These are phyloP conservation scores for Aeoliscus strigatus DNA, from an alignment of 2,797 vertebrate genomes.

Conservation along the genomic window DNA sequence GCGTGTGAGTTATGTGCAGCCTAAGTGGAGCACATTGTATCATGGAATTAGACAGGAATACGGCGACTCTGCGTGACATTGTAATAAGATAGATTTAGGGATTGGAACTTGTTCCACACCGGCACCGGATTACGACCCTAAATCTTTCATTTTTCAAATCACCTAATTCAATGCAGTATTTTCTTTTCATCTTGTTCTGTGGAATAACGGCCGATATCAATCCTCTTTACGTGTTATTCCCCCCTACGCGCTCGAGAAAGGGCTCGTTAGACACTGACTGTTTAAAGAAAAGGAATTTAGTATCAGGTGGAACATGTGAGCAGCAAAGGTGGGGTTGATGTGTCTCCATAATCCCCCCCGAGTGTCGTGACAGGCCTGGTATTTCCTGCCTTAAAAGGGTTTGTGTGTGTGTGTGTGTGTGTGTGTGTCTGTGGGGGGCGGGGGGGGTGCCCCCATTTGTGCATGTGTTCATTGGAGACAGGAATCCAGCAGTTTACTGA, in stretches of 20 bases:
- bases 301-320: conserved; percentile 49
- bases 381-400: conserved; percentile 58
- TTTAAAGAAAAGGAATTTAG: conserved; percentile 12
- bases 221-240: conserved; percentile 5
- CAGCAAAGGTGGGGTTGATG: conserved; percentile 37
- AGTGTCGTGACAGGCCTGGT: conserved; percentile 53
- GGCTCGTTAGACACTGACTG: not conserved
- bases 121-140: conserved; percentile 38
- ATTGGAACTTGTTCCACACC: conserved; percentile 31
- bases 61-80: conserved; percentile 13
- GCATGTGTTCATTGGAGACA: conserved; percentile 53
- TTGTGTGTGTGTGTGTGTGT: not conserved
- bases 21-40: not conserved
- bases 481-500: conserved; percentile 55
- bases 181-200: conserved; percentile 2
- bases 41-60: conserved; percentile 22
- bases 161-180: not conserved
- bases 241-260: not conserved
- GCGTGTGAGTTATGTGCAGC: conserved; percentile 5
- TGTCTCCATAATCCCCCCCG: conserved; percentile 48
- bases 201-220: conserved; percentile 23
- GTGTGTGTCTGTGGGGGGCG: not conserved
- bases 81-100: conserved; percentile 25
- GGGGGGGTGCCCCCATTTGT: conserved; percentile 54
- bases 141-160: conserved; percentile 15